Evolutionary conservation across 2,888 invertebrate species (phyloP).

Genomic region (Ceratothoa steindachneri): DNA sequence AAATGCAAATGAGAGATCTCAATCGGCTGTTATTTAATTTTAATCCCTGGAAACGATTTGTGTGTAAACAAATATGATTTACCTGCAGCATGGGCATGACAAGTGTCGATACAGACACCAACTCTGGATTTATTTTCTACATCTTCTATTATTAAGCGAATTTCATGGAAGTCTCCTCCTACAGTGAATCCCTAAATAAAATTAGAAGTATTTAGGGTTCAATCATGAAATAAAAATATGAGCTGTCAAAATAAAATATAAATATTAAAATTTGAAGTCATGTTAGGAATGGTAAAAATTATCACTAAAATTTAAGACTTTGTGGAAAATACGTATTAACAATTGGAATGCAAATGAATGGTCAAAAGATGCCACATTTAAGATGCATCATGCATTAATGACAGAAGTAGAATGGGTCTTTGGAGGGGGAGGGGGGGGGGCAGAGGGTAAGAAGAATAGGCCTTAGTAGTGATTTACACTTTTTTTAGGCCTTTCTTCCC

Average conservation of each 20-base stretch:
- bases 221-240: background rate
- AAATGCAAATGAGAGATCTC: too few relatives aligned
- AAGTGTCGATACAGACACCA: conserved; percentile 52
- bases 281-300: too few relatives aligned
- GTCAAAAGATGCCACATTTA: too few relatives aligned
- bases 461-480: background rate
- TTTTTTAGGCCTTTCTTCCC: too few relatives aligned
- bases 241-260: background rate
- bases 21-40: too few relatives aligned
- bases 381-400: background rate
- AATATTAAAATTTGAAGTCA: too few relatives aligned
- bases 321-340: too few relatives aligned
- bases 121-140: conserved; percentile 49
- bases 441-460: background rate
- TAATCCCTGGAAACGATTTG: too few relatives aligned
- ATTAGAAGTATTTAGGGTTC: conserved; percentile 16
- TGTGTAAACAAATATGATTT: too few relatives aligned
- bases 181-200: conserved; percentile 53
- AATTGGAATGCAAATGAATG: too few relatives aligned
- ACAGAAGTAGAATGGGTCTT: background rate
- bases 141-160: conserved; percentile 49
- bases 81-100: conserved; percentile 56
- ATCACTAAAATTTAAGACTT: too few relatives aligned
- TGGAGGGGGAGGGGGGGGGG: background rate
- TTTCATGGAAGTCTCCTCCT: conserved; percentile 51